Percentiles rank a stretch among this genome's conserved stretches.
Conservation (phyloP, 2,888 invertebrate species). For the Nemoura dubitans region DNA sequence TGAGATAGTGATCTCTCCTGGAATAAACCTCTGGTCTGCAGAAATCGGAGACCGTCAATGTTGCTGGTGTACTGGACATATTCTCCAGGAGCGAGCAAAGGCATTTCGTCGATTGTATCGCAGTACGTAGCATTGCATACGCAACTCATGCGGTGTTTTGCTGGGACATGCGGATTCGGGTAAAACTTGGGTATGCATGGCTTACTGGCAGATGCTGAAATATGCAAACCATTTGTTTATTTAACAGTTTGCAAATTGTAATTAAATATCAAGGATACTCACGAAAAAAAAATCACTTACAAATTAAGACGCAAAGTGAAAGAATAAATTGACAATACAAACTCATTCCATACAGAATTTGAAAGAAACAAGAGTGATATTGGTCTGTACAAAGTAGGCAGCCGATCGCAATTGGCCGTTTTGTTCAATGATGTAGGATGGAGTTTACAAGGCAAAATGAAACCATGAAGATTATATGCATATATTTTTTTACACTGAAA, state of each 20-base stretch:
- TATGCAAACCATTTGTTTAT: background rate
- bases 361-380: too few relatives aligned
- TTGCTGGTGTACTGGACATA: conserved; percentile 47
- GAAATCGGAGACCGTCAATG: conserved; percentile 49
- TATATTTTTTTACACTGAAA: too few relatives aligned
- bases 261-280: too few relatives aligned
- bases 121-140: conserved; percentile 50
- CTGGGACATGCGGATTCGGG: background rate
- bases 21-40: conserved; percentile 43
- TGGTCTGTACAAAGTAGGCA: too few relatives aligned
- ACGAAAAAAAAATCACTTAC: background rate
- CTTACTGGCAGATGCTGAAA: conserved; percentile 24
- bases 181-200: conserved; percentile 44
- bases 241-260: background rate
- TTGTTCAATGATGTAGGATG: too few relatives aligned
- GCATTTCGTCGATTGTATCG: conserved; percentile 44
- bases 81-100: conserved; percentile 39
- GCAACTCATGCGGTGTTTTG: conserved; percentile 43
- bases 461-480: too few relatives aligned
- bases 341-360: too few relatives aligned
- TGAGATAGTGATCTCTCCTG: background rate
- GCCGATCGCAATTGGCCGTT: too few relatives aligned
- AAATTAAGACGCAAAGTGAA: too few relatives aligned
- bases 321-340: too few relatives aligned
- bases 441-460: too few relatives aligned